These are phyloP conservation scores for Atta colombica DNA, from an alignment of 1,140 invertebrate species.

Conservation along the genomic window DNA sequence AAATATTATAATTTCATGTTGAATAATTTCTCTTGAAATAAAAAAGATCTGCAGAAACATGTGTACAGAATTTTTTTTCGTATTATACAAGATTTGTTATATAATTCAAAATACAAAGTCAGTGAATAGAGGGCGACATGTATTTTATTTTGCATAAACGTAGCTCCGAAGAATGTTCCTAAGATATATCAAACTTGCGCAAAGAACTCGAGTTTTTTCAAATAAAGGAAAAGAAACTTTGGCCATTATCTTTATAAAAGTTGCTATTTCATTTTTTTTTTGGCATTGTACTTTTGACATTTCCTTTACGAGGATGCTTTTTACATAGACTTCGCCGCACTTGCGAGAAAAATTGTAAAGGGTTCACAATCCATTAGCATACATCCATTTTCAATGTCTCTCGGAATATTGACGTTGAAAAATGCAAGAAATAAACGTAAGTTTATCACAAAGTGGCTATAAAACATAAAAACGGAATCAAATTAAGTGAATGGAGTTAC, in stretches of 20 bases:
- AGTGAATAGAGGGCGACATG: background rate
- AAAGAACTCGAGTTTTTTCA: slow-evolving; percentile 14
- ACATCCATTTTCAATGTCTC: slow-evolving; percentile 23
- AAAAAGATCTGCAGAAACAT: background rate
- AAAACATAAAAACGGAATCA: background rate
- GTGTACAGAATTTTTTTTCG: background rate
- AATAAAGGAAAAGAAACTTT: slow-evolving; percentile 34
- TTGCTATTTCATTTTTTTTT: slow-evolving; percentile 9
- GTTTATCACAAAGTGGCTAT: background rate
- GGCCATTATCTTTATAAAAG: slow-evolving; percentile 36
- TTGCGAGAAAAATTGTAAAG: slow-evolving; percentile 4
- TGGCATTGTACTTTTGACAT: background rate
- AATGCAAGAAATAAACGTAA: background rate
- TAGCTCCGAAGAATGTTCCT: slow-evolving; percentile 23
- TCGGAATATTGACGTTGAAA: background rate
- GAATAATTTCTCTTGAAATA: background rate
- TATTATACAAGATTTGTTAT: background rate
- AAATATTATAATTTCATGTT: background rate
- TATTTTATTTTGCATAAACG: background rate
- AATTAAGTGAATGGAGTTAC: background rate
- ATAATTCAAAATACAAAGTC: background rate
- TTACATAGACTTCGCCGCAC: background rate
- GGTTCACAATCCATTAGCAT: slow-evolving; percentile 27
- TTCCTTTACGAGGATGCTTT: background rate
- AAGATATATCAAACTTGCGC: slow-evolving; percentile 19